Base-by-base conservation (phyloP, 2,888 invertebrate genomes). In the Perdita meconis region DNA sequence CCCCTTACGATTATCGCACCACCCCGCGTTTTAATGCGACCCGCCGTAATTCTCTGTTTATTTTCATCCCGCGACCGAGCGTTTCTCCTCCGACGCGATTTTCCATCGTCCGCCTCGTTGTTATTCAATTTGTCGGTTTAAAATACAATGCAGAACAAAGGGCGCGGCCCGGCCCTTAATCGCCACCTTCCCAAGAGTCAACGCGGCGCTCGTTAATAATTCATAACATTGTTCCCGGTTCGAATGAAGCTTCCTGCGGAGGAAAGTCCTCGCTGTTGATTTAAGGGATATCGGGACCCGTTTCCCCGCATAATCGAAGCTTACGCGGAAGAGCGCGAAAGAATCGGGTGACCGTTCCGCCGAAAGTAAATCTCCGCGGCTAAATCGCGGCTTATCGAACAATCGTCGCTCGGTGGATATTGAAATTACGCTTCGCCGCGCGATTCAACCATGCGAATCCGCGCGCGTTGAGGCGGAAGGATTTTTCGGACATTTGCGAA, bases 201-300 rank as follows among this genome's bases (percentile, higher is more conserved):
- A 50, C 22, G 16, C 22, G n/a, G 8, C 24, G 24, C 26, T 63
- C 12, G 50, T 63, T 51, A 63, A 63, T 63, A 51, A 51, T 63
- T 24, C 38, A 19, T 6, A 63, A 51, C 38, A 19, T 13, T 16
- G 26, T 0, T 13, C 1, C n/a, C n/a, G 4, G 24, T 2, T 22
- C n/a, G 12, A 22, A 13, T 24, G 51, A 16, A 1, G 63, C 16
- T 51, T 40, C 13, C 26, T 2, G 1, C 22, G n/a, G 44, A 13
- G 3, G 13, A 19, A 16, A 22, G 24, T 22, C 34, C 12, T n/a
- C n/a, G n/a, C 0, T 22, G 53, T 42, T 53, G 64, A 53, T 42
- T 22, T 0, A 42, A 53, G 8, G 13, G 30, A 64, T 64, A 51
- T 16, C 26, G 26, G 3, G 13, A 19, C n/a, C 10, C 19, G 12